Percentiles rank a stretch among this genome's conserved stretches.
Conservation (phyloP, 2,797 vertebrate species). For the Poecilia wingei region DNA sequence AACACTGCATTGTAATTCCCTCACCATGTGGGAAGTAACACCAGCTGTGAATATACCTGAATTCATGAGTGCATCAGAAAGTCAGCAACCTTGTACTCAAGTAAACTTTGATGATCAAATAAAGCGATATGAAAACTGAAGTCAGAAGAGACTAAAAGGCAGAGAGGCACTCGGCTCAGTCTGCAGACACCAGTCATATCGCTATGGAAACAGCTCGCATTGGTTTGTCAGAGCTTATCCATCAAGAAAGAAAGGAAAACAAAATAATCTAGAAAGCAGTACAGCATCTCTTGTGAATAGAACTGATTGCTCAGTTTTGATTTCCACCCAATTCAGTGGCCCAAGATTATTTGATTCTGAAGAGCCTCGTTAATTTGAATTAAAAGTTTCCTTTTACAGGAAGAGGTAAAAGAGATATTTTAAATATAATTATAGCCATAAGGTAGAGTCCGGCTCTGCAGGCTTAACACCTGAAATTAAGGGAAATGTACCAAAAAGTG, state of each 20-base stretch:
- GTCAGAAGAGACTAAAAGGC: slow-evolving; percentile 28
- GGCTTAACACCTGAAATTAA: neutral
- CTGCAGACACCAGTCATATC: slow-evolving; percentile 35
- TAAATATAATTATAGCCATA: neutral
- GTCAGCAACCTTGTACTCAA: slow-evolving; percentile 26
- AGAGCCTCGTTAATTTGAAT: neutral
- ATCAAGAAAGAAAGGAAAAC: slow-evolving; percentile 32
- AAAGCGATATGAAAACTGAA: slow-evolving; percentile 19
- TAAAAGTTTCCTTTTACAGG: neutral
- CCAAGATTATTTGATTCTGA: neutral
- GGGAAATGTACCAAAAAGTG: neutral
- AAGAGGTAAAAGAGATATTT: neutral
- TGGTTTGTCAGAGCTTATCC: slow-evolving; percentile 45
- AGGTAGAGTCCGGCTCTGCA: neutral
- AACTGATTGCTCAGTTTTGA: slow-evolving; percentile 26
- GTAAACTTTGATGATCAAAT: slow-evolving; percentile 20
- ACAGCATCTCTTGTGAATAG: slow-evolving; percentile 20
- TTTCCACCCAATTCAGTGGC: slow-evolving; percentile 24
- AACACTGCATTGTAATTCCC: neutral
- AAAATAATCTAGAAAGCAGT: slow-evolving; percentile 48
- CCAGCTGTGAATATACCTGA: neutral
- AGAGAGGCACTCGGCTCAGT: slow-evolving; percentile 23
- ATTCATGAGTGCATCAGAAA: neutral
- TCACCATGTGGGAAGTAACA: slow-evolving; percentile 16
- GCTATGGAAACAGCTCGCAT: slow-evolving; percentile 67